phyloP scores from a whole-genome alignment of 2,888 invertebrate species.

The Platycnemis pennipes region DNA sequence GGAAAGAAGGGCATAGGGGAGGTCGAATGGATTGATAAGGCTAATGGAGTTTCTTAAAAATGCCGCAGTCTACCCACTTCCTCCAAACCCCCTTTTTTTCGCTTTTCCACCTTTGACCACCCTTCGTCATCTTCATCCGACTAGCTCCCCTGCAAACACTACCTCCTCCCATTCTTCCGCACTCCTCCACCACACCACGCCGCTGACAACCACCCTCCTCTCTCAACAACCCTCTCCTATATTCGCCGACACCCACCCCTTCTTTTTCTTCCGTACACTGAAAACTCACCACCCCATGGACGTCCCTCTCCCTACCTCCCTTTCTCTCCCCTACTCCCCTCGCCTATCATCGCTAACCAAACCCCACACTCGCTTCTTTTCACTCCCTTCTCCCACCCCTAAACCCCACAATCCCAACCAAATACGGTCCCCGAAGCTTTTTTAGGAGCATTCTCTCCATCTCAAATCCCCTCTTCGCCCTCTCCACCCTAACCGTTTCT shows the following conservation, averaged over 20 bases:
- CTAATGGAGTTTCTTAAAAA: constrained; percentile 67
- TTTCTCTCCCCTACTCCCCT: neutral
- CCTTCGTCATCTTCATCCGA: constrained; percentile 18
- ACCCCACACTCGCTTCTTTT: neutral
- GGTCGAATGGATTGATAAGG: constrained; percentile 62
- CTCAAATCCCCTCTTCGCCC: neutral
- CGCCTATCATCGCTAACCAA: neutral
- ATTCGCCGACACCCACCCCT: neutral
- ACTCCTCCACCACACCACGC: neutral
- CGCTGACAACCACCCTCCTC: neutral
- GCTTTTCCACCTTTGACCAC: neutral
- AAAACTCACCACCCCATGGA: neutral
- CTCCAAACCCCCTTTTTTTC: neutral
- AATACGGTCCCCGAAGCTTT: neutral
- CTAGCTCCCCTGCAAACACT: neutral
- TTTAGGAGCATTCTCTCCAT: too few relatives aligned
- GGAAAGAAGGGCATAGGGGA: neutral
- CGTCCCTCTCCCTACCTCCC: neutral
- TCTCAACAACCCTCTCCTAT: neutral
- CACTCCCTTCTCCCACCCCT: neutral
- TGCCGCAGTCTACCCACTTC: constrained; percentile 48
- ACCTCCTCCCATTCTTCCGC: neutral
- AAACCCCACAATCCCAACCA: neutral
- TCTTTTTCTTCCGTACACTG: neutral
- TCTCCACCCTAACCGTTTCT: neutral